Base-by-base conservation (phyloP, 2,797 vertebrate species). In the Centroberyx gerrardi region DNA sequence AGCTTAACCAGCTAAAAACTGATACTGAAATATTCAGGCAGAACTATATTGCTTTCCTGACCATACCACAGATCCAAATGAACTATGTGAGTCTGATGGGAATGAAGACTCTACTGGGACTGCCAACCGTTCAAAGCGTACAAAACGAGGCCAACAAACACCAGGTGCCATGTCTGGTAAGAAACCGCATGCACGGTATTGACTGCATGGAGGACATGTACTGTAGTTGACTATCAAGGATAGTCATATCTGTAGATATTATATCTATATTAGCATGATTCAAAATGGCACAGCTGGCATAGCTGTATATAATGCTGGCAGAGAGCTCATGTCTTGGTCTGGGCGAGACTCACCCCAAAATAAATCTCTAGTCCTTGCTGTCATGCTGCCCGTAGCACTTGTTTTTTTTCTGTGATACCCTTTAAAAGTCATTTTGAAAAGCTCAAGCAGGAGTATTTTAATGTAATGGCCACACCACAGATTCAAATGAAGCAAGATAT, bases 91-190 rank as follows among this genome's bases (percentile, higher is more conserved):
- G 49, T 65, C 56, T 15, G 73, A 70, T 42, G 79, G 56, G 61
- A 72, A 70, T 65, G 58, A 55, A 72, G 72, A 69, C 9, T 56
- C 56, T 17, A 9, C 36, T 51, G 68, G 6, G 12, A 74, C 78
- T 52, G 48, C 61, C 17, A 68, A 53, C 49, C 51, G n/a, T 10
- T 55, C 9, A 6, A 62, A n/a, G 68, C 90, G 79, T 8, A 65
- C 4, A 46, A 86, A n/a, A 67, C 90, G 79, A 68, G 55, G 9
- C 42, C 82, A 81, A 0, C 42, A 42, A 58, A 83, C 90, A n/a
- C 79, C 82, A 52, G 75, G 87, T 17, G 10, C 31, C 12, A 28
- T 61, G 61, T 69, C 80, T 67, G 88, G 88, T 90, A 78, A 82
- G 82, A 72, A 74, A 68, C 44, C 10, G 42, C n/a, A 36, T 9